These are phyloP conservation scores for Gymnobelideus leadbeateri DNA, from an alignment of 2,113 vertebrate genomes.

Conservation along the genomic window DNA sequence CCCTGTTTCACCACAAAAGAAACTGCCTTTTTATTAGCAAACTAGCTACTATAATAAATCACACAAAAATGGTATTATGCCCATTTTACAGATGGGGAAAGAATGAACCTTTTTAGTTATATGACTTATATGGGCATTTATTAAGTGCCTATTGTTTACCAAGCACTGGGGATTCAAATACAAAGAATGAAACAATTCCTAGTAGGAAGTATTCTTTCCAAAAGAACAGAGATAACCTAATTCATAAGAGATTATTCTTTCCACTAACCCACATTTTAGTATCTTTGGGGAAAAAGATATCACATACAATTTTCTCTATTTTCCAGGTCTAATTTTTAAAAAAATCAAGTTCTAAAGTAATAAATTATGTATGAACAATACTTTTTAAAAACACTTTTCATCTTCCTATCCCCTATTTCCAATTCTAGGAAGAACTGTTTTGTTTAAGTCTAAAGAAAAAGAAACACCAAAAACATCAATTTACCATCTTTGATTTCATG, in stretches of 20 bases:
- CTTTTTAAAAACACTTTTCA: background rate
- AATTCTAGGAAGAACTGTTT: conserved; percentile 26
- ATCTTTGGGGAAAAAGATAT: background rate
- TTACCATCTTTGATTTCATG: conserved; percentile 18
- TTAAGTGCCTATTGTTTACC: too few relatives aligned
- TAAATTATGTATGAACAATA: background rate
- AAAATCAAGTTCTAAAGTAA: background rate
- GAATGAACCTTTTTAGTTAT: too few relatives aligned
- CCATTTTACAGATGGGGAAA: too few relatives aligned
- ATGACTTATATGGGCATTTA: too few relatives aligned
- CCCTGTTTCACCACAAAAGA: too few relatives aligned
- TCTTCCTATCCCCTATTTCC: background rate
- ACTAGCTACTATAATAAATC: too few relatives aligned
- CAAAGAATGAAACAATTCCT: too few relatives aligned
- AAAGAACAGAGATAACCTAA: background rate
- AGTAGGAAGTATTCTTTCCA: background rate
- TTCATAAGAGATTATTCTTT: background rate
- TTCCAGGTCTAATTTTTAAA: background rate
- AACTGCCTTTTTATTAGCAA: too few relatives aligned
- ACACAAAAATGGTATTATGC: too few relatives aligned
- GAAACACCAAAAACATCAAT: conserved; percentile 24
- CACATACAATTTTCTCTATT: background rate
- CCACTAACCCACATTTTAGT: background rate
- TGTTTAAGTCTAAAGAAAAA: conserved; percentile 16
- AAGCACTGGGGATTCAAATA: too few relatives aligned